phyloP scores from a whole-genome alignment of 2,797 vertebrate genomes.

The Etheostoma perlongum region DNA sequence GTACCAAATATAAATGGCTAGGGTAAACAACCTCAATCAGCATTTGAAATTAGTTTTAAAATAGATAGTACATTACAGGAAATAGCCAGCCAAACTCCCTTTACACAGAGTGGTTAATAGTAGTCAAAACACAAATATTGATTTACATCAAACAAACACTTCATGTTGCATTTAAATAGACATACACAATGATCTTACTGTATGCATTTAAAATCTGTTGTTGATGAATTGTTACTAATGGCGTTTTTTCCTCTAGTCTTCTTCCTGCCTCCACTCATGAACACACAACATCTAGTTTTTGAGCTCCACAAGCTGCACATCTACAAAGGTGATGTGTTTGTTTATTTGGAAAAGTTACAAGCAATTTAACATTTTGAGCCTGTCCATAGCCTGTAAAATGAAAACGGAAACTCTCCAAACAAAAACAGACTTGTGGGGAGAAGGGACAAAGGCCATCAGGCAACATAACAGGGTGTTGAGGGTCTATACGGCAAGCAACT shows the following conservation, averaged over 20 bases:
- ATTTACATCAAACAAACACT: constrained; percentile 10
- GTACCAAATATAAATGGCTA: neutral
- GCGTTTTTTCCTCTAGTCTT: constrained; percentile 23
- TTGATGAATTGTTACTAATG: constrained; percentile 2
- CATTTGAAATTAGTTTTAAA: constrained; percentile 1
- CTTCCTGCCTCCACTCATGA: constrained; percentile 9
- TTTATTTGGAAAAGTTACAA: constrained; percentile 69
- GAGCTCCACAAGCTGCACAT: constrained; percentile 20
- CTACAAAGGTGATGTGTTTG: constrained; percentile 52
- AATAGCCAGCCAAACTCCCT: neutral
- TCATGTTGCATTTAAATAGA: constrained; percentile 12
- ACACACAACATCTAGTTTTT: constrained; percentile 22
- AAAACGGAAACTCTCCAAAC: constrained; percentile 71
- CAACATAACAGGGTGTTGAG: constrained; percentile 67
- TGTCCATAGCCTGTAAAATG: constrained; percentile 26
- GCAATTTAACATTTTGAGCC: constrained; percentile 13
- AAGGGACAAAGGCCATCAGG: constrained; percentile 60
- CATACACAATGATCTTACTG: constrained; percentile 2
- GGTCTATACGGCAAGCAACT: constrained; percentile 75
- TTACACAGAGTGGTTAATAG: neutral
- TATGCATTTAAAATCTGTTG: constrained; percentile 12
- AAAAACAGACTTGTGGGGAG: constrained; percentile 72
- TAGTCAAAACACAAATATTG: constrained; percentile 6
- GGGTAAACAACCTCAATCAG: neutral
- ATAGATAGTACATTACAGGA: neutral